Conservation (phyloP, 1,140 invertebrate species). For the Ceratoteleas bidentatus region DNA sequence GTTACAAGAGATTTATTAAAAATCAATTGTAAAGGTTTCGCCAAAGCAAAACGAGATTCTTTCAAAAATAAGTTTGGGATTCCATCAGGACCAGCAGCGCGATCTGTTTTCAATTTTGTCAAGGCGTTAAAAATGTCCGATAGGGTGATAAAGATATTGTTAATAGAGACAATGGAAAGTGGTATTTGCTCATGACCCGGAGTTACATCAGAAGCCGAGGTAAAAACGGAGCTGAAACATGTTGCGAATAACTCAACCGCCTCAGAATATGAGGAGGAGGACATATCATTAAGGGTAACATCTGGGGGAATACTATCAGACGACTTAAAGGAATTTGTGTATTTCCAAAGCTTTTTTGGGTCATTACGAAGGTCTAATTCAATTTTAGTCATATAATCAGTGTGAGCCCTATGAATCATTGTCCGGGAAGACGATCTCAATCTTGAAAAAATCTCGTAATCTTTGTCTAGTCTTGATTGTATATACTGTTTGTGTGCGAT, state of each 20-base stretch:
- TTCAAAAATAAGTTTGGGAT: background rate
- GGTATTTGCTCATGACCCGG: too few relatives aligned
- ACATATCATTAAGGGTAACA: background rate
- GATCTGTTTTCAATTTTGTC: background rate
- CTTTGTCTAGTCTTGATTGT: background rate
- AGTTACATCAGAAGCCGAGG: background rate
- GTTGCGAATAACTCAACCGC: background rate
- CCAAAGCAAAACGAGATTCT: background rate
- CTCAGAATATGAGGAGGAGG: background rate
- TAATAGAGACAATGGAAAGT: background rate
- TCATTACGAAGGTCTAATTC: background rate
- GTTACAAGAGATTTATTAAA: constrained; percentile 1
- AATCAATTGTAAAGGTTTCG: background rate
- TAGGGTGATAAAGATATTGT: background rate
- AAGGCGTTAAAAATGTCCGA: background rate
- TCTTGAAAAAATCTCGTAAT: background rate
- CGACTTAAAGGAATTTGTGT: background rate
- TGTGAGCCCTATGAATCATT: background rate
- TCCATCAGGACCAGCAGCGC: background rate
- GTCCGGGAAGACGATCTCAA: background rate
- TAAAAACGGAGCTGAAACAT: background rate
- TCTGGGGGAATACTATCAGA: background rate
- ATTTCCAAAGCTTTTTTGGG: constrained; percentile 22
- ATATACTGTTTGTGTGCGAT: background rate
- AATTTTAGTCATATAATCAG: background rate